Base-by-base conservation (phyloP, 2,888 invertebrate genomes). In the Disparrhopalites patrizii region DNA sequence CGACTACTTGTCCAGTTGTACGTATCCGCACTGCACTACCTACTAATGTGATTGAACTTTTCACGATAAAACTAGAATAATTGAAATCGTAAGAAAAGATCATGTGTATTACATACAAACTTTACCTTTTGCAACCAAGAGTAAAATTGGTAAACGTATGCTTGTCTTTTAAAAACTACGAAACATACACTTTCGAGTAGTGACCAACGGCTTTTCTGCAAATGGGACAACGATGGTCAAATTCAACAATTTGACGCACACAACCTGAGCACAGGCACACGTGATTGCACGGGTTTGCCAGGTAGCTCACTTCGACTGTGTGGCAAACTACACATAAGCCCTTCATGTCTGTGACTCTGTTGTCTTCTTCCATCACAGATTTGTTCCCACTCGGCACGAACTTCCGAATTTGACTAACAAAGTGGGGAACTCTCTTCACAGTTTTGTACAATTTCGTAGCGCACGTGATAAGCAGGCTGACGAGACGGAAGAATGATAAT, bases 261-360 rank as follows among this genome's bases (percentile, higher is more conserved):
- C 75, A 75, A 1, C 43, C 43, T 27, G 66, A 62, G 52, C 75
- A 75, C 1, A 75, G 57, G 43, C 75, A 73, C 3, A 73, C 66
- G 57, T 75, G 75, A 36, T 68, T 72, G 25, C 75, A 75, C 2
- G 75, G 75, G 38, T 68, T 63, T 3, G 72, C 69, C 50, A 75
- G 62, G 38, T 50, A 73, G 7, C 62, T 28, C 3, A 73, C 72
- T 7, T 64, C 62, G 15, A 67, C 67, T 31, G 70, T 70, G 38
- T 68, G 68, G 52, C 75, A 75, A 38, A 75, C 61, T 8, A 75
- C 72, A 61, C 75, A 75, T 4, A 68, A 25, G 8, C 68, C 70
- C 51, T 66, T 66, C 18, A 23, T 30, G 5, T 30, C 7, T 18
- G 2, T 13, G 7, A 20, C 7, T 4, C 5, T 2, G 7, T 30